A percentile compares a stretch with the other conserved stretches of the same genome.
These are phyloP conservation scores for Varanus komodoensis DNA, from an alignment of 2,113 vertebrate genomes.

Conservation along the genomic window DNA sequence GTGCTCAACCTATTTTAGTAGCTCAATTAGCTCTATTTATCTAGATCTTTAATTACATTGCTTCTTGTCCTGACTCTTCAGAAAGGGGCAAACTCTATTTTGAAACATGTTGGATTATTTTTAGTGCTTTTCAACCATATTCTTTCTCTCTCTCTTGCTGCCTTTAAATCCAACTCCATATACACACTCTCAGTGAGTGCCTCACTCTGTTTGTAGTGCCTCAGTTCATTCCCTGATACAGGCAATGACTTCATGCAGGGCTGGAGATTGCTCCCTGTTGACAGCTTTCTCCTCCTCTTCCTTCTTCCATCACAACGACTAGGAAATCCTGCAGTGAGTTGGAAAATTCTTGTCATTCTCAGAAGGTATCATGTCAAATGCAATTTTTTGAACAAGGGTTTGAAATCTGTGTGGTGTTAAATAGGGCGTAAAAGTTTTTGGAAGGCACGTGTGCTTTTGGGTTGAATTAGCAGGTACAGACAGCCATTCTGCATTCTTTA, in stretches of 20 bases:
- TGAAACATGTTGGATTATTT: not conserved
- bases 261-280: not conserved
- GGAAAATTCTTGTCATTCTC: slow-evolving; percentile 7
- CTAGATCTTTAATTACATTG: not conserved
- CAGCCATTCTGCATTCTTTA: not conserved
- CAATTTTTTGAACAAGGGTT: not conserved
- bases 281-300: slow-evolving; percentile 23
- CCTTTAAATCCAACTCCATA: not conserved
- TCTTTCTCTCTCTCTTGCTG: not conserved
- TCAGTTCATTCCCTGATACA: slow-evolving; percentile 11
- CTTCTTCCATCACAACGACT: slow-evolving; percentile 12
- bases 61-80: not conserved
- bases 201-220: slow-evolving; percentile 18
- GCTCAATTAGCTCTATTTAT: not conserved
- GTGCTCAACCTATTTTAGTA: no score
- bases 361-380: not conserved
- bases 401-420: slow-evolving; percentile 38
- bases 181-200: not conserved
- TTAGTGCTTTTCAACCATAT: not conserved
- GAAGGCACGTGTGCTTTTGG: slow-evolving; percentile 9
- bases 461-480: slow-evolving; percentile 8
- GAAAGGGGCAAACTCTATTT: no score
- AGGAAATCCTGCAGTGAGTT: slow-evolving; percentile 30
- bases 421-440: not conserved
- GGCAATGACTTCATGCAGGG: slow-evolving; percentile 44